Percentiles rank a stretch among this genome's conserved stretches.
Evolutionary conservation across 2,113 vertebrate species (phyloP).

Genomic region (Hyla sarda): DNA sequence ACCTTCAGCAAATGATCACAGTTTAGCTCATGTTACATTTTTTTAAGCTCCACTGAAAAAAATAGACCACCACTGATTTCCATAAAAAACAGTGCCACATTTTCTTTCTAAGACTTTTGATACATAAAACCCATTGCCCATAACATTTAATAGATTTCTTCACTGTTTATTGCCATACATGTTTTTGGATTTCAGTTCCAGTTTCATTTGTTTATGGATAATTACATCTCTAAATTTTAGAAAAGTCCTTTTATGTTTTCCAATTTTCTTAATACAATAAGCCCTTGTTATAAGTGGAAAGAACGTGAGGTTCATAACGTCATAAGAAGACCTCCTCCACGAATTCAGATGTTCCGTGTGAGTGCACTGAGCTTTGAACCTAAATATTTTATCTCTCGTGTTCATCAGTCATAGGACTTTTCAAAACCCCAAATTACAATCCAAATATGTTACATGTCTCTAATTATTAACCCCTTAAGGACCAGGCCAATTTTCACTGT

Average conservation of each 20-base stretch:
- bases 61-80: not conserved
- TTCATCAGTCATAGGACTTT: constrained; percentile 10
- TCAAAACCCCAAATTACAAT: not conserved
- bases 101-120: not conserved
- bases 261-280: constrained; percentile 34
- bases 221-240: not conserved
- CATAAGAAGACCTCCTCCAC: constrained; percentile 6
- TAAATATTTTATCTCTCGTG: not conserved
- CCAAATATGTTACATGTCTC: not conserved
- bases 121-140: not conserved
- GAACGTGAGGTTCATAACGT: constrained; percentile 44
- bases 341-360: constrained; percentile 15
- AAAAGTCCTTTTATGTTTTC: constrained; percentile 32
- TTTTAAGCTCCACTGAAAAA: not conserved
- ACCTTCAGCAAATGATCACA: not conserved
- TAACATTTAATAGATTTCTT: not conserved
- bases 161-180: not conserved
- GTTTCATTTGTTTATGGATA: not conserved
- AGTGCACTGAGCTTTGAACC: not conserved
- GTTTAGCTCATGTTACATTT: not conserved
- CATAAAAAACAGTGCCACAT: not conserved
- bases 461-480: no score
- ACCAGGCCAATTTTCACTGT: no score
- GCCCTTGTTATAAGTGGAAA: constrained; percentile 31
- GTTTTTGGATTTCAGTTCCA: not conserved